Base-by-base conservation (phyloP, 2,113 vertebrate genomes). In the Lophius piscatorius region DNA sequence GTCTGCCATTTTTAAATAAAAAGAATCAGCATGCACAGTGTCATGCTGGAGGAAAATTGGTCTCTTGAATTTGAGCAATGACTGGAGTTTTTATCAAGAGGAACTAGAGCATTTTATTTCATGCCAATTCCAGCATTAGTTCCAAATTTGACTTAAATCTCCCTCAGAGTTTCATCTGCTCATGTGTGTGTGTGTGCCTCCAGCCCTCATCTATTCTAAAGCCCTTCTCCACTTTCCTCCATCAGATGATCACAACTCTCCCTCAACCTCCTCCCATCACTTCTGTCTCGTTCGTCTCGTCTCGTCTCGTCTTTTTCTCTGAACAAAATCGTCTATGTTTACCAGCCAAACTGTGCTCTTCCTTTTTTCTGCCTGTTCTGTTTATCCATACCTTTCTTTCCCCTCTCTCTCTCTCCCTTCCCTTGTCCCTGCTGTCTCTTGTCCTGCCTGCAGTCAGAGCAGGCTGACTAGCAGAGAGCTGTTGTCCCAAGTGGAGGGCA, bases 1-100 rank as follows among this genome's bases (percentile, higher is more conserved):
- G 62, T 28, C 76, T 66, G 73, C 50, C 70, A 63, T 70, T 82
- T 86, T 84, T 74, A 80, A 86, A 86, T 84, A 82, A 78, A 77
- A 81, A 68, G 77, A 81, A 81, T 85, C 67, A 36, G 80, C 62
- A 46, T 35, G 14, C 75, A 41, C 78, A 76, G 48, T 83, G 82
- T 76, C 75, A 81, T 6, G 62, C 66, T 73, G 66, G 51, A 76
- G 65, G 72, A 85, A 82, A 85, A 63, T 70, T 48, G 74, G 74
- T 72, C 75, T 66, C 54, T 57, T 71, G 57, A 81, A 78, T 74
- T 80, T 81, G 46, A 80, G 82, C 77, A n/a, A n/a, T 48, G 75
- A 86, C 71, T 77, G 64, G 82, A 80, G 83, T 49, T 76, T 81
- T 85, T 81, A 76, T 78, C 62, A 61, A 36, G 54, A 58, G 61